Evolutionary conservation across 2,113 vertebrate species (phyloP), one percentile per base, ranked within the genome.

Genomic region (Ptyas mucosa): DNA sequence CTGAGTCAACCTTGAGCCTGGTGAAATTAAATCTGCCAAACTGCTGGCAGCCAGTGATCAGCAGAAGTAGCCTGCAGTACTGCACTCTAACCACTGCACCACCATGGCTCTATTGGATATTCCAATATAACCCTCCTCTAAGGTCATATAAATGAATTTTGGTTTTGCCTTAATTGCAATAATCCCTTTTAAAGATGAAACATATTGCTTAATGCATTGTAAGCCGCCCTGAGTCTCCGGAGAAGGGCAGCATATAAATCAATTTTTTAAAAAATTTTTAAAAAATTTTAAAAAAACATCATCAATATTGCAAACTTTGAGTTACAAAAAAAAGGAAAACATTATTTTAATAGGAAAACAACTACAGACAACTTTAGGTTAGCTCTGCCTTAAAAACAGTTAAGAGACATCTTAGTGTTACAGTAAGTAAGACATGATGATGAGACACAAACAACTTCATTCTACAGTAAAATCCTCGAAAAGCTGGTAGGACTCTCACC

Each of bases 401-500:
- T 43, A 81, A 20, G 75, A 81, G 34, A 21, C n/a, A 43, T 20
- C 14, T 34, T 39, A 39, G 18, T 81, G 34, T 34, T 39, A 20
- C 6, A 75, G 15, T 39, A 69, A 69, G 64, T 34, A 20, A 2
- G 69, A 20, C 34, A 39, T 20, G n/a, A 75, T 34, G 29, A 39
- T 39, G 34, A 92, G 57, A 53, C 26, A 23, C 49, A 52, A 88
- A 4, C 64, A 46, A 61, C 49, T 53, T 51, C 11, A 11, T 39
- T 87, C 34, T 34, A 90, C 3, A 39, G 23, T n/a, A 34, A 46
- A 53, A 23, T 24, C 11, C 49, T 49, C 10, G 21, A 90, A 43
- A 61, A 57, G 55, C n/a, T n/a, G 14, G 34, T 15, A 34, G 8
- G 5, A 51, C 26, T 39, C 95, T 98, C 95, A 99, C 99, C 96